These are phyloP conservation scores for Nilaparvata lugens DNA, from an alignment of 1,140 invertebrate species.

Conservation along the genomic window DNA sequence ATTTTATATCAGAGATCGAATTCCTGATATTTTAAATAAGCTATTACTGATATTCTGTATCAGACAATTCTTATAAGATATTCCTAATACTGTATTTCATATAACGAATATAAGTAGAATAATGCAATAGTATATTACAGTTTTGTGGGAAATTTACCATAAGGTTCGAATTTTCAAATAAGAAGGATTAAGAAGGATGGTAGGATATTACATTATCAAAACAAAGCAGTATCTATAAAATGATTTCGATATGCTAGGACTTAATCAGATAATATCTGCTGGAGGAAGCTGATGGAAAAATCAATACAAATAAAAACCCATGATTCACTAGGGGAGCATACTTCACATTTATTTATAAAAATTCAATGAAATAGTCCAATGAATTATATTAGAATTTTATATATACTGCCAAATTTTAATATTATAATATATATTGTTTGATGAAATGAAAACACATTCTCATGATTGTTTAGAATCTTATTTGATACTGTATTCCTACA, in stretches of 20 bases:
- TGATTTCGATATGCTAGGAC: neutral
- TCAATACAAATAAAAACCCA: neutral
- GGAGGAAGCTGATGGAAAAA: neutral
- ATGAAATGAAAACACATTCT: constrained; percentile 20
- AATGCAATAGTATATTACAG: too few relatives aligned
- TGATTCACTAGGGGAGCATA: neutral
- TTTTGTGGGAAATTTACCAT: too few relatives aligned
- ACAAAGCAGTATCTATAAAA: constrained; percentile 3
- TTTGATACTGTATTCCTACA: constrained; percentile 31
- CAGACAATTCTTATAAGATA: too few relatives aligned
- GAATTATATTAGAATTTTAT: neutral
- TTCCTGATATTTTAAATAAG: too few relatives aligned
- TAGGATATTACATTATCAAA: neutral
- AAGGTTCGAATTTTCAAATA: too few relatives aligned
- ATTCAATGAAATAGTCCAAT: neutral
- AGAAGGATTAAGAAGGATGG: too few relatives aligned
- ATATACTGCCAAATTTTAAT: constrained; percentile 3
- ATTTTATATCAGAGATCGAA: too few relatives aligned
- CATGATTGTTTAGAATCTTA: constrained; percentile 30
- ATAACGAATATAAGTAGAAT: too few relatives aligned
- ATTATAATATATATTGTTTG: neutral
- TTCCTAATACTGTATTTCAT: too few relatives aligned
- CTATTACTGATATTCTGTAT: too few relatives aligned
- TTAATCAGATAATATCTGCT: neutral
- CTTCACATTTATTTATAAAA: neutral